Evolutionary conservation across 2,888 invertebrate species (phyloP).

Genomic region (Griposia aprilina): DNA sequence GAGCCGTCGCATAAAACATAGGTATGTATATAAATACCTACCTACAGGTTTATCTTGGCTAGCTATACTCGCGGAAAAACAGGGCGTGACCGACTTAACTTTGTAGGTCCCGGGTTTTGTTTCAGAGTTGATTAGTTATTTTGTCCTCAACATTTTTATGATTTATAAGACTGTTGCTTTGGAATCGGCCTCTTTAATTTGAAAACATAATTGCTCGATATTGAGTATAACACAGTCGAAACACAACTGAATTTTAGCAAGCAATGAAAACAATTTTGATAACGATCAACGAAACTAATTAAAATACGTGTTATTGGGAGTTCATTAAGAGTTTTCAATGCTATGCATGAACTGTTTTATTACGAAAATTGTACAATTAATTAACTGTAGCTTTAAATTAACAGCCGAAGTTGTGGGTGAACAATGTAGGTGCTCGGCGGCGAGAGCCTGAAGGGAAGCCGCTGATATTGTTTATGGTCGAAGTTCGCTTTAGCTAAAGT

Average conservation of each 20-base stretch:
- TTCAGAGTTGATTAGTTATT: constrained; percentile 35
- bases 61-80: constrained; percentile 48
- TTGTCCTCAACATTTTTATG: constrained; percentile 14
- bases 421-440: constrained; percentile 53
- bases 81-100: constrained; percentile 50
- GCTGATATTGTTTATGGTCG: constrained; percentile 69
- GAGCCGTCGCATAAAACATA: neutral
- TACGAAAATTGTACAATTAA: constrained; percentile 49
- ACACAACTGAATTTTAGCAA: constrained; percentile 35
- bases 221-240: constrained; percentile 20
- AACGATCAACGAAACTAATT: constrained; percentile 55
- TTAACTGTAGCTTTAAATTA: constrained; percentile 58
- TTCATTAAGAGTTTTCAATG: constrained; percentile 44
- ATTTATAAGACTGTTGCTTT: constrained; percentile 18
- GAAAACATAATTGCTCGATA: constrained; percentile 15
- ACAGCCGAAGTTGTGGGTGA: constrained; percentile 45
- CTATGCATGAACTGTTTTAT: constrained; percentile 38
- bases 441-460: constrained; percentile 40
- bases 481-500: constrained; percentile 68
- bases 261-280: constrained; percentile 50
- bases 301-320: constrained; percentile 42
- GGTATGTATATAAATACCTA: constrained; percentile 5
- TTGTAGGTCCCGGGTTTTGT: constrained; percentile 32
- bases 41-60: constrained; percentile 22
- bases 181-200: constrained; percentile 27